These are phyloP conservation scores for Stramonita haemastoma DNA, from an alignment of 2,888 invertebrate species.

Conservation along the genomic window DNA sequence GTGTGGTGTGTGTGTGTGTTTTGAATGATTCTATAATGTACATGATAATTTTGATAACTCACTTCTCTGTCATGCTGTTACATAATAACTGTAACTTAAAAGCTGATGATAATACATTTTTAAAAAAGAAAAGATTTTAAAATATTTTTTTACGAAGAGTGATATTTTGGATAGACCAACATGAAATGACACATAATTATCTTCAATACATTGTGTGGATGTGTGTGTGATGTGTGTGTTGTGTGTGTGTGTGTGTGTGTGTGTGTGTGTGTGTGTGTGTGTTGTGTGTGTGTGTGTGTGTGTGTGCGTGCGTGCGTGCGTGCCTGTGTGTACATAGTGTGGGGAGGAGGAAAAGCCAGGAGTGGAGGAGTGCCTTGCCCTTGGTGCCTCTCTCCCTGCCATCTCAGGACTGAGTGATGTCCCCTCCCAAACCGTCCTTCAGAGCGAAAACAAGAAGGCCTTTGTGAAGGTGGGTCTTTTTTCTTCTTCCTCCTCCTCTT, in stretches of 20 bases:
- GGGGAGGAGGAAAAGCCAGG: background rate
- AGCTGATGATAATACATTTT: no score
- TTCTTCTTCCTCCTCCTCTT: background rate
- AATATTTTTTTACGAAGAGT: no score
- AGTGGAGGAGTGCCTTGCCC: slow-evolving; percentile 6
- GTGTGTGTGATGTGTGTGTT: no score
- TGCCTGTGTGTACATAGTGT: background rate
- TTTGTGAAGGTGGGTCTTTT: slow-evolving; percentile 27
- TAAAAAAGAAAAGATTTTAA: no score
- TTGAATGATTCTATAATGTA: no score
- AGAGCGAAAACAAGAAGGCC: background rate
- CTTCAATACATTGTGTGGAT: background rate
- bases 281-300: slow-evolving; percentile 22
- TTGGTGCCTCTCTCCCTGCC: background rate
- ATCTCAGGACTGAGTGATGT: background rate
- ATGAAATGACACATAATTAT: no score
- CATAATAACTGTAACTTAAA: no score
- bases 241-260: background rate
- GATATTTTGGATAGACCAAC: no score
- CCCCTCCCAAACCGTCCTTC: slow-evolving; percentile 1
- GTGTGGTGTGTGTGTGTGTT: no score
- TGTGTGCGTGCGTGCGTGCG: background rate
- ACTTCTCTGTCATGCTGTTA: no score
- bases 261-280: background rate
- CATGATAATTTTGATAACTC: no score